Base-by-base conservation (phyloP, 2,888 invertebrate genomes). In the Eurytoma adleriae region DNA sequence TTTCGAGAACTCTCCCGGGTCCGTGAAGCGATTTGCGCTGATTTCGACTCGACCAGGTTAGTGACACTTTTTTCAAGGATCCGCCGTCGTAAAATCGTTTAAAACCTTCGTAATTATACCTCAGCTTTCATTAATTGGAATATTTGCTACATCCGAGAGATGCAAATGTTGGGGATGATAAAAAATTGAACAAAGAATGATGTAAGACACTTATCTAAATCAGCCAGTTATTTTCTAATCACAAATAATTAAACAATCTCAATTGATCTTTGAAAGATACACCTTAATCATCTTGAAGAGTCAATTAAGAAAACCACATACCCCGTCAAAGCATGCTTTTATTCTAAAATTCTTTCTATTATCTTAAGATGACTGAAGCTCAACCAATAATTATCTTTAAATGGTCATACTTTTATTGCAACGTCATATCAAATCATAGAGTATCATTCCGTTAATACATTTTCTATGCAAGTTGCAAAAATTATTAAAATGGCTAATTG, bases 281-380 rank as follows among this genome's bases (percentile, higher is more conserved):
- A 16, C 30, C 62, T 18, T 24, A 10, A 61, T 57, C 62, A 52
- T 10, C 27, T 52, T 72, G 52, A 72, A 64, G 18, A 54, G 61
- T 72, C 18, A 72, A 72, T 72, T 72, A 72, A 62, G 72, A 62
- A 52, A 62, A 62, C 14, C 4, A 48, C 59, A 20, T 30, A 66
- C 16, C 14, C 50, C 16, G 3, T 67, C 18, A 48, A 50, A 27
- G 52, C 52, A 20, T 18, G 52, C 52, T 72, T 72, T 7, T 24
- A 30, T 48, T 52, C 7, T 24, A 72, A 61, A 64, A 50, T 27
- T 16, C 18, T 30, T 24, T 14, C 30, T 18, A 12, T 16, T 68
- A 72, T 72, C 62, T 64, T 16, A n/a, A 5, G 10, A 72, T 72
- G 62, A 18, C 30, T 18, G 12, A 52, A 52, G 52, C 30, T n/a